Evolutionary conservation across 1,140 invertebrate genomes (phyloP), one percentile per base, ranked within the genome.

Genomic region (Sinella curviseta): DNA sequence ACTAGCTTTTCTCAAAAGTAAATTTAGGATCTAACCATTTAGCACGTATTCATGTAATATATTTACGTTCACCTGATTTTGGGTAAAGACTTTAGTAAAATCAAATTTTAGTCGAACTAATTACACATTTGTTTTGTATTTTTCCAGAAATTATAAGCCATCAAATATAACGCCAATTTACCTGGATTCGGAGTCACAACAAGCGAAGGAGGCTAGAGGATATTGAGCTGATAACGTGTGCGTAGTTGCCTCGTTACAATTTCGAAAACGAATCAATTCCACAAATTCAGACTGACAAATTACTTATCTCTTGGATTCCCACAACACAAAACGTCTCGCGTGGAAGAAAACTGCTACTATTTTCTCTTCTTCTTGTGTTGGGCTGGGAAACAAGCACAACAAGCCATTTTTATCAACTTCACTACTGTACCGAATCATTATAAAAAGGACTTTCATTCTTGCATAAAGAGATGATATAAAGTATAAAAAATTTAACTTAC

Each of bases 101-200:
- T 20, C 57, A 60, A 60, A 70, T 16, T 70, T 33, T 70, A 70
- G 31, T 33, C 34, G 2, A 34, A 31, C 65, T 65, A 20, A 80
- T 24, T 54, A n/a, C n/a, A n/a, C n/a, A n/a, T n/a, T n/a, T n/a
- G n/a, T 77, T n/a, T 78, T 75, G 65, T 81, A 75, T 48, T 33
- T 82, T 85, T 84, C 20, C 75, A 87, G 86, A 82, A 85, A 85
- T 78, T 88, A 85, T 84, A 88, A 88, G 78, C 87, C 87, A 54
- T 80, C 85, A 12, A 84, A 85, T 81, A 83, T 88, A 31, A 86
- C 85, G 36, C 87, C 87, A 39, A 87, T 88, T 67, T 86, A 84
- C 65, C 78, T 88, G 73, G 86, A 87, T 54, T 78, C 85, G 30
- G 70, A 80, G 33, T 60, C 79, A 35, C 55, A 70, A 33, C 65